Evolutionary conservation across 92 coral and sea anemone species (phyloP), one percentile per base, ranked within the genome.

Genomic region (Meandrina meandrites): DNA sequence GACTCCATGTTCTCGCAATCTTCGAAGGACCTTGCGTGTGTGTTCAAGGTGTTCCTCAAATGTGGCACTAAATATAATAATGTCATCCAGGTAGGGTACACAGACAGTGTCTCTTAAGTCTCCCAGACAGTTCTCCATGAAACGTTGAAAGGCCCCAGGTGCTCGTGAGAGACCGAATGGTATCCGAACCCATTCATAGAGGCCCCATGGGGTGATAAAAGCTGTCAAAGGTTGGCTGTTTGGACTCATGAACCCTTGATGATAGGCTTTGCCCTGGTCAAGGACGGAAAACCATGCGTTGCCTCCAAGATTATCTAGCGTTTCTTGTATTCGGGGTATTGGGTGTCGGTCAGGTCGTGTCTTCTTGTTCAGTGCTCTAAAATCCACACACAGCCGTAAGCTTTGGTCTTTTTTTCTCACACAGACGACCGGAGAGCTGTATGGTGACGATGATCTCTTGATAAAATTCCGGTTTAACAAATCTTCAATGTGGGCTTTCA

Each of bases 211-310:
- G 9, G 91, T 90, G 36, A 87, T 92, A 78, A 92, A 90, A 15
- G 93, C 91, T 1, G 93, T 93, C 18, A 76, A 18, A 58, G 80
- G 95, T 70, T 88, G 90, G 56, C 91, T 85, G 40, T 88, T 83
- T 35, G 89, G 81, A 42, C 86, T 81, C 84, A 93, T 84, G 78
- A 84, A 93, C 18, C 93, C 93, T 81, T 92, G 95, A 70, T 91
- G 96, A 82, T 89, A 93, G 11, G 94, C 94, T 42, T 91, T 91
- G 7, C 94, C 91, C 84, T 94, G 93, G 87, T 94, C 92, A 8
- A 91, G 89, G 40, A 91, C 94, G 32, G 86, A 76, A 79, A 93
- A 93, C 92, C 94, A 91, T 19, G 85, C 31, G 87, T 91, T 93
- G 40, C 94, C 96, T 28, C 96, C 92, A 42, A 93, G 88, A 85